phyloP scores from a whole-genome alignment of 2,797 vertebrate species.

The Lacerta viridis region DNA sequence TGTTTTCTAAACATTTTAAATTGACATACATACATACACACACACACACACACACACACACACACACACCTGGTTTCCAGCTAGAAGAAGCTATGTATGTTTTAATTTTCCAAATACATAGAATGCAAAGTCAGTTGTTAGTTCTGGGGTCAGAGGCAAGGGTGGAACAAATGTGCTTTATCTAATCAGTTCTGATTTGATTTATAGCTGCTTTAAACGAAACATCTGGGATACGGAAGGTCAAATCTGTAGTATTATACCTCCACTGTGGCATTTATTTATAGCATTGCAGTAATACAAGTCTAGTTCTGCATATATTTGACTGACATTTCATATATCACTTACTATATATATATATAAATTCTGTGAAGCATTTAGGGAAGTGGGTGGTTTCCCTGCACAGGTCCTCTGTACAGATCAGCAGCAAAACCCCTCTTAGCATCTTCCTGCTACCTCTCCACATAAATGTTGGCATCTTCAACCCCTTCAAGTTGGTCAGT shows the following conservation, averaged over 20 bases:
- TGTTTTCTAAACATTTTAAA: slow-evolving; percentile 3
- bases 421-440: not conserved
- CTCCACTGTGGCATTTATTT: not conserved
- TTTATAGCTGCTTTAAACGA: slow-evolving; percentile 18
- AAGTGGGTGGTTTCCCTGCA: too few relatives aligned
- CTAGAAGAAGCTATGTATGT: not conserved
- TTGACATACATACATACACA: not conserved
- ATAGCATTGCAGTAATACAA: not conserved
- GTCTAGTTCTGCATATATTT: not conserved
- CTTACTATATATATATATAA: too few relatives aligned
- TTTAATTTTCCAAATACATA: slow-evolving; percentile 17
- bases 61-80: not conserved
- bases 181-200: slow-evolving; percentile 38
- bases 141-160: slow-evolving; percentile 9
- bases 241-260: not conserved
- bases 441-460: not conserved
- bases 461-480: not conserved
- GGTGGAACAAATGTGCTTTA: slow-evolving; percentile 28
- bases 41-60: too few relatives aligned
- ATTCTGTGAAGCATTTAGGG: too few relatives aligned
- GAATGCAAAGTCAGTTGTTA: slow-evolving; percentile 5
- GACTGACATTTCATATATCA: not conserved
- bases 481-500: not conserved
- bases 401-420: not conserved
- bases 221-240: slow-evolving; percentile 21